These are phyloP conservation scores for Ceratothoa steindachneri DNA, from an alignment of 2,888 invertebrate species.

Conservation along the genomic window DNA sequence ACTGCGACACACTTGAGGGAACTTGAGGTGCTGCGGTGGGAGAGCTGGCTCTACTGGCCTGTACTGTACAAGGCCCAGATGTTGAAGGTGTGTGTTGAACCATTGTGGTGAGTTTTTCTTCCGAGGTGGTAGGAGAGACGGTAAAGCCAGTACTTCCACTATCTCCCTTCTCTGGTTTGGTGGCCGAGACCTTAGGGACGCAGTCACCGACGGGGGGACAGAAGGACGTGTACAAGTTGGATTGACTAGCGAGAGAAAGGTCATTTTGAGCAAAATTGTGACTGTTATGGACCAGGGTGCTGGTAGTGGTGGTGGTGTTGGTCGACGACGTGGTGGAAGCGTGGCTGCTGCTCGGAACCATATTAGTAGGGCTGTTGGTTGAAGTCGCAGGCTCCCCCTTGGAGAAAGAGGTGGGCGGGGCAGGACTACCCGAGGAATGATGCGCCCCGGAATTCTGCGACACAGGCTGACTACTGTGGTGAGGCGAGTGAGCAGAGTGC, in stretches of 20 bases:
- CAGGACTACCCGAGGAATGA: not conserved
- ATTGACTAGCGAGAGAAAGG: conserved; percentile 30
- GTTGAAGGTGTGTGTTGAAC: no score
- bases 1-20: not conserved
- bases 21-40: not conserved
- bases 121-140: not conserved
- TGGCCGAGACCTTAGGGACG: not conserved
- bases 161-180: not conserved
- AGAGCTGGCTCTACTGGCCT: no score
- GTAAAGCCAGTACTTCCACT: not conserved
- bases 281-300: conserved; percentile 2
- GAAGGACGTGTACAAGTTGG: conserved; percentile 34
- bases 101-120: no score
- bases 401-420: not conserved
- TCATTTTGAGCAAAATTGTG: conserved; percentile 38
- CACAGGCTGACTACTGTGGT: not conserved
- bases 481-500: not conserved
- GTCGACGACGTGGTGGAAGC: not conserved
- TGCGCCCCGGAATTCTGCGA: not conserved
- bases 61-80: no score
- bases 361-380: not conserved
- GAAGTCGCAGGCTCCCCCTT: not conserved
- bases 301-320: not conserved
- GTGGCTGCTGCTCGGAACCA: conserved; percentile 1
- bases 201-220: conserved; percentile 24